Evolutionary conservation across 2,888 invertebrate species (phyloP).

Genomic region (Scelioninae gen. 2): DNA sequence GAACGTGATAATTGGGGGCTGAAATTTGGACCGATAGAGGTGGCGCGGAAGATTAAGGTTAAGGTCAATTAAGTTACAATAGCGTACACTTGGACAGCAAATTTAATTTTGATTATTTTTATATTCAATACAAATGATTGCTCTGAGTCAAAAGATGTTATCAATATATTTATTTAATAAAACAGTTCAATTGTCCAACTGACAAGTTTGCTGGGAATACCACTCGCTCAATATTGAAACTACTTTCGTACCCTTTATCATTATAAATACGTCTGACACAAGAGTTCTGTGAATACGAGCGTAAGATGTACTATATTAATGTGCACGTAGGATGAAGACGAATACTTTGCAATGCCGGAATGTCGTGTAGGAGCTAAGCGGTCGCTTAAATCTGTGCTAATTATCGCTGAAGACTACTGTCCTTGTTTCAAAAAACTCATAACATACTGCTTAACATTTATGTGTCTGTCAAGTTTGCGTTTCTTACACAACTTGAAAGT

Average conservation of each 20-base stretch:
- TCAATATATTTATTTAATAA: not conserved
- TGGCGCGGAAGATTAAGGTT: no score
- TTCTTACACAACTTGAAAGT: conserved; percentile 42
- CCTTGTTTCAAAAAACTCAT: conserved; percentile 63
- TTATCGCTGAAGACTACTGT: conserved; percentile 64
- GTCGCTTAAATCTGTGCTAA: conserved; percentile 67
- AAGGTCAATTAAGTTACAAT: no score
- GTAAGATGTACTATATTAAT: conserved; percentile 58
- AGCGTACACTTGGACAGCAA: no score
- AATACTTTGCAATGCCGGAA: conserved; percentile 64
- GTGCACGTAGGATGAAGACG: conserved; percentile 59
- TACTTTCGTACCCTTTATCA: conserved; percentile 48
- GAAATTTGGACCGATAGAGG: no score
- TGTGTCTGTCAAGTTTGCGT: conserved; percentile 30
- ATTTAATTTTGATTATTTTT: no score
- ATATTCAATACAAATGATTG: no score
- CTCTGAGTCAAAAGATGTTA: no score
- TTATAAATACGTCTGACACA: conserved; percentile 51
- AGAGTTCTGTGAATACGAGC: conserved; percentile 54
- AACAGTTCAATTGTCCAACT: conserved; percentile 49
- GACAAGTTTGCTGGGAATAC: no score
- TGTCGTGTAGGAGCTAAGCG: conserved; percentile 66
- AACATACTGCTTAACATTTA: conserved; percentile 48
- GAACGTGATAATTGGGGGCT: no score
- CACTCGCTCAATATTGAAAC: no score